Percentiles rank a stretch among this genome's conserved stretches.
These are phyloP conservation scores for Xerus rutilus DNA, from an alignment of 2,797 vertebrate genomes.

Conservation along the genomic window DNA sequence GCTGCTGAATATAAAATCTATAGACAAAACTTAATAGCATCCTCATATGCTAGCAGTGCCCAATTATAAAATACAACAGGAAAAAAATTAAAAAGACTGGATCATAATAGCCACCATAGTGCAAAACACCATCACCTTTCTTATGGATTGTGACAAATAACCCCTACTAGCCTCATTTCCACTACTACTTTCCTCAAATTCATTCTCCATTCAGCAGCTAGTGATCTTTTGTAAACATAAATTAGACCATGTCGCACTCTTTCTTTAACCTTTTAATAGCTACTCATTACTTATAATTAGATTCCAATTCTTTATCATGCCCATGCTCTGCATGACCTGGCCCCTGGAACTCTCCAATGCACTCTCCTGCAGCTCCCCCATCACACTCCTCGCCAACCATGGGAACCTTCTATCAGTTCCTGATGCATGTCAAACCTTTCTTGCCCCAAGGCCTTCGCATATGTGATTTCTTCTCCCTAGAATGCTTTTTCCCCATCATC, in stretches of 20 bases:
- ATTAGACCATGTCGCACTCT: slow-evolving; percentile 51
- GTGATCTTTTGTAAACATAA: slow-evolving; percentile 62
- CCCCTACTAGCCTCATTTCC: not conserved
- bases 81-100: not conserved
- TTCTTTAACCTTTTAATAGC: slow-evolving; percentile 68
- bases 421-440: not conserved
- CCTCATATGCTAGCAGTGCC: not conserved
- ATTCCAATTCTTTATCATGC: slow-evolving; percentile 40
- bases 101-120: not conserved
- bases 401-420: not conserved
- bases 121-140: slow-evolving; percentile 7
- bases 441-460: not conserved
- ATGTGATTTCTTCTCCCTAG: not conserved
- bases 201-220: slow-evolving; percentile 59
- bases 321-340: not conserved
- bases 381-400: not conserved
- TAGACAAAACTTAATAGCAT: slow-evolving; percentile 9
- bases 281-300: slow-evolving; percentile 64
- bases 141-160: not conserved
- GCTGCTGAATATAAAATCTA: slow-evolving; percentile 51
- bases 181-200: not conserved
- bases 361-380: not conserved
- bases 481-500: not conserved
- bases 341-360: not conserved
- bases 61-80: slow-evolving; percentile 12